phyloP scores from a whole-genome alignment of 2,113 vertebrate species.

The Oriolus oriolus region DNA sequence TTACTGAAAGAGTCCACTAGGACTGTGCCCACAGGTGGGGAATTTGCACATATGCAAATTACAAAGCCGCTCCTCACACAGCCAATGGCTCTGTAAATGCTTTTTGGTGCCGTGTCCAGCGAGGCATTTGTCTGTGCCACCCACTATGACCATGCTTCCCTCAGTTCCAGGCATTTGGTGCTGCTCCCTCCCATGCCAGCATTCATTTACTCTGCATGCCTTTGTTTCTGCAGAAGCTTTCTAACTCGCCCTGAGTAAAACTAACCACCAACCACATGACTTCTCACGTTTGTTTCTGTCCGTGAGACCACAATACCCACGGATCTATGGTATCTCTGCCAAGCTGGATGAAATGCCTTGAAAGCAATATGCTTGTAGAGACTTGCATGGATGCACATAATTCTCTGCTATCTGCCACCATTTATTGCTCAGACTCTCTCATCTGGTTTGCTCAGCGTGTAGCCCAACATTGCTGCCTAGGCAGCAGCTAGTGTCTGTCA shows the following conservation, averaged over 20 bases:
- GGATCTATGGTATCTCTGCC: background rate
- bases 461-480: background rate
- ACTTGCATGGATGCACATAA: background rate
- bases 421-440: background rate
- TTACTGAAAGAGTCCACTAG: background rate
- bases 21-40: background rate
- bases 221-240: background rate
- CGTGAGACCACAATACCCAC: background rate
- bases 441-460: background rate
- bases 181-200: background rate
- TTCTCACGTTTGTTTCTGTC: background rate
- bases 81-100: background rate
- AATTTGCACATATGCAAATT: background rate
- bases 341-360: background rate
- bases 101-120: background rate
- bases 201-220: background rate
- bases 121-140: background rate
- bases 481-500: fast-evolving
- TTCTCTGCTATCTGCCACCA: background rate
- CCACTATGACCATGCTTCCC: fast-evolving
- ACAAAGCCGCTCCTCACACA: background rate
- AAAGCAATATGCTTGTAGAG: background rate
- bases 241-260: background rate
- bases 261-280: background rate
- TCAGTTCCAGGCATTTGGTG: background rate